Base-by-base conservation (phyloP, 2,888 invertebrate species). In the Cynaeus angustus region DNA sequence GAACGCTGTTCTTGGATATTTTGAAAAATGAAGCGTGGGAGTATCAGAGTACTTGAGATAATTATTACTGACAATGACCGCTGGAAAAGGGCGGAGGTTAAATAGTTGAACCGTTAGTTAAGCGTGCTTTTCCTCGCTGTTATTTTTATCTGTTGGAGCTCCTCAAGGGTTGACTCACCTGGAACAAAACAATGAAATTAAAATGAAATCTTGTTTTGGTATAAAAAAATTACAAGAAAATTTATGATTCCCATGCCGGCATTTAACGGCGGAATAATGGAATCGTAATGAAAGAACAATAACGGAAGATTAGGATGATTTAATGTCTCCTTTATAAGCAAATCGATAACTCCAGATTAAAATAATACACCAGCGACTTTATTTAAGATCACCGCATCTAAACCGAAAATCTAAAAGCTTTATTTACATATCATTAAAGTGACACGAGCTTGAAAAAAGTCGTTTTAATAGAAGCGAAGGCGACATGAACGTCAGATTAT, bases 201-300 rank as follows among this genome's bases (percentile, higher is more conserved):
- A 21, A 43, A 65, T 10, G 33, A 64, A 65, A 65, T 65, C 65
- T 55, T 26, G 14, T 12, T 21, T 28, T 10, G 12, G 10, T 6
- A 4, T 46, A 14, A 45, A 65, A 65, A 65, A 65, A 46, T 50
- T 56, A 66, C 66, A 56, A 38, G 48, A 8, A 26, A 66, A 66
- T 66, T 66, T 66, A 66, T 56, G 66, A 48, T 66, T 66, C 58
- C 55, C 59, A 50, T 50, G 43, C 56, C 53, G 65, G 64, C 52
- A 59, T 70, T 70, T 72, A 65, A 72, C 68, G 64, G 64, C 50
- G 30, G 56, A 59, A 70, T 70, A 72, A 72, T 72, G 70, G 67
- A 65, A 59, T 65, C 46, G 70, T 72, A 72, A 72, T 72, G 72
- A 70, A 70, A 70, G 70, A 67, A 72, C 70, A 70, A 72, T 72